Conservation (phyloP, 2,797 vertebrate species). For the Sparidentex hasta region DNA sequence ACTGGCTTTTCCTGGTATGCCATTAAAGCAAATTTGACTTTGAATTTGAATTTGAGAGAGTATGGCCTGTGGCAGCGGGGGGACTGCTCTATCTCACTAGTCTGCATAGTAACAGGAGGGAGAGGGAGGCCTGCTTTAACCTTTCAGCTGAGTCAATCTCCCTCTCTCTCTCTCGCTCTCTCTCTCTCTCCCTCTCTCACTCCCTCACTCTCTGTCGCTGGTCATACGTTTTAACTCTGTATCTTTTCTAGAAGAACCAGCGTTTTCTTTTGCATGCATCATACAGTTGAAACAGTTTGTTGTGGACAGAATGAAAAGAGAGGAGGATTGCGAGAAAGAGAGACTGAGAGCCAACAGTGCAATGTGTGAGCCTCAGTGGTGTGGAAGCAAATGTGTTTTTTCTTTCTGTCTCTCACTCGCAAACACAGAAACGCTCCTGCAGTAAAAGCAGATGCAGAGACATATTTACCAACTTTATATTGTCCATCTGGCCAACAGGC, state of each 20-base stretch:
- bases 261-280: constrained; percentile 16
- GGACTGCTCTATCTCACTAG: constrained; percentile 66
- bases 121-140: constrained; percentile 74
- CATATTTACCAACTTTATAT: constrained; percentile 48
- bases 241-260: constrained; percentile 30
- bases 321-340: constrained; percentile 1
- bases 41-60: constrained; percentile 63
- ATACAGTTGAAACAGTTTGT: constrained; percentile 25
- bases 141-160: constrained; percentile 78
- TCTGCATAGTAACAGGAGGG: constrained; percentile 84
- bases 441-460: constrained; percentile 30
- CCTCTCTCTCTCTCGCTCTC: constrained; percentile 34
- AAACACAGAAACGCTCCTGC: constrained; percentile 17
- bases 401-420: constrained; percentile 12
- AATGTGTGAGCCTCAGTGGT: constrained; percentile 54
- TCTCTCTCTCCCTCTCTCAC: constrained; percentile 17
- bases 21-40: constrained; percentile 74
- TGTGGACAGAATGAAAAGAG: constrained; percentile 33
- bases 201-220: constrained; percentile 7
- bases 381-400: constrained; percentile 53
- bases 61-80: constrained; percentile 71
- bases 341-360: constrained; percentile 26
- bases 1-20: constrained; percentile 43
- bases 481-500: constrained; percentile 20
- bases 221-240: constrained; percentile 45